phyloP scores from a whole-genome alignment of 2,797 vertebrate genomes.

The Carapus acus region DNA sequence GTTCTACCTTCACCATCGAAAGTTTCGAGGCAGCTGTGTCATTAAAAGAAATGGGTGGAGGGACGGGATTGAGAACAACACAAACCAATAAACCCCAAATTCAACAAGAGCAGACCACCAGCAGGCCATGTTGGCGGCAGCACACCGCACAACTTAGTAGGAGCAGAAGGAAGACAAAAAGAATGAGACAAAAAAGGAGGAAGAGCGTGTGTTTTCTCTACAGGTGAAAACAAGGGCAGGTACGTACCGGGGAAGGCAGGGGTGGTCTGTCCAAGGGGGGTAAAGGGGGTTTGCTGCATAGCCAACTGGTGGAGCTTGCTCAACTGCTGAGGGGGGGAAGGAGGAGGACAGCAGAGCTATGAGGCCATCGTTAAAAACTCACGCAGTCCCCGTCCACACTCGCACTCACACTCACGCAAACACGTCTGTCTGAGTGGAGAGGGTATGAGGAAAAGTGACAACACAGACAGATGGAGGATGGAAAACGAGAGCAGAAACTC shows the following conservation, averaged over 20 bases:
- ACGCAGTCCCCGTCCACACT: conserved; percentile 39
- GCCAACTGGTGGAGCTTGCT: conserved; percentile 99
- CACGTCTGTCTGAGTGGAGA: conserved; percentile 61
- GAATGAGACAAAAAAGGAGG: conserved; percentile 69
- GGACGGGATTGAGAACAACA: conserved; percentile 33
- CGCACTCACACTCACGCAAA: conserved; percentile 26
- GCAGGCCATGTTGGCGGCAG: conserved; percentile 70
- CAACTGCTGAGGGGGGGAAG: conserved; percentile 96
- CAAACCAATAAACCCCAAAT: conserved; percentile 65
- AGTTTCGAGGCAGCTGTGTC: conserved; percentile 3
- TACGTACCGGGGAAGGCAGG: conserved; percentile 99
- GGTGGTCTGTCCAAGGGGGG: conserved; percentile 99
- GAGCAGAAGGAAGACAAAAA: conserved; percentile 58
- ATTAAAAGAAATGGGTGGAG: conserved; percentile 16
- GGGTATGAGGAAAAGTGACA: conserved; percentile 76
- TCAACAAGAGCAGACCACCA: conserved; percentile 73
- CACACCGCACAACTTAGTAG: conserved; percentile 59
- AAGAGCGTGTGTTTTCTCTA: conserved; percentile 73
- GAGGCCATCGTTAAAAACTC: conserved; percentile 91
- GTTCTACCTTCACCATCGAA: conserved; percentile 3
- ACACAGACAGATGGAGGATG: conserved; percentile 72
- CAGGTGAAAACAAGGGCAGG: conserved; percentile 89
- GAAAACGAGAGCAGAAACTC: conserved; percentile 48
- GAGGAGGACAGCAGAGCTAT: conserved; percentile 99
- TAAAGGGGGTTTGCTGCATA: conserved; percentile 99